A percentile compares a stretch with the other conserved stretches of the same genome.
Conservation (phyloP, 2,888 invertebrate genomes). For the Hydrotaea cyrtoneurina region DNA sequence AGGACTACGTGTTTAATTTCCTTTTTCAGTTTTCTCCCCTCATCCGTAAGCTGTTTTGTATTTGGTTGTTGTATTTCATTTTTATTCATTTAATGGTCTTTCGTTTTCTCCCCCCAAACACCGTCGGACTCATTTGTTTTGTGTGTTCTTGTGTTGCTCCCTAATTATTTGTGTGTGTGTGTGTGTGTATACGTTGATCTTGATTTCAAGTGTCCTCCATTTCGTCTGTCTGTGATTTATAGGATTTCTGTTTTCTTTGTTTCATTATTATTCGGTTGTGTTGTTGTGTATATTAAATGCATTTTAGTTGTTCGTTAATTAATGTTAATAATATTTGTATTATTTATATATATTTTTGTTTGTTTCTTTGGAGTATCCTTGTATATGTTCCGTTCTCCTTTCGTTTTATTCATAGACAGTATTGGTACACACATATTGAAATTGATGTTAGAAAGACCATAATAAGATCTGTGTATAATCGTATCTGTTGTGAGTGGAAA, state of each 20-base stretch:
- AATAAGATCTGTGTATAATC: background rate
- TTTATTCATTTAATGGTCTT: background rate
- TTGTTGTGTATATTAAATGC: constrained; percentile 36
- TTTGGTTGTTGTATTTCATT: constrained; percentile 10
- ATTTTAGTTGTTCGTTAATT: constrained; percentile 56
- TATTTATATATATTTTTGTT: constrained; percentile 16
- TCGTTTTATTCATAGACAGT: background rate
- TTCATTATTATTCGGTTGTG: constrained; percentile 18
- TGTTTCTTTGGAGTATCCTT: background rate
- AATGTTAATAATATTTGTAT: constrained; percentile 50
- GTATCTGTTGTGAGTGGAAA: constrained; percentile 32
- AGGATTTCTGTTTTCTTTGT: constrained; percentile 32
- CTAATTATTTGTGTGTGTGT: constrained; percentile 18
- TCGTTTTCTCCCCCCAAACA: background rate
- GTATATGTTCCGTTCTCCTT: background rate
- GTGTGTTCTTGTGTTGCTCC: background rate
- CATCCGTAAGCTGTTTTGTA: constrained; percentile 29
- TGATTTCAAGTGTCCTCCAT: constrained; percentile 35
- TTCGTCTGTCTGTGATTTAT: constrained; percentile 56
- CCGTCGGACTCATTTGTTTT: background rate
- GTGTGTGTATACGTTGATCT: constrained; percentile 43
- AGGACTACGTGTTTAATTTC: constrained; percentile 60
- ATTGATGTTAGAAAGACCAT: background rate
- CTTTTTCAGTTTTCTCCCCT: constrained; percentile 40
- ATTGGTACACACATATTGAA: background rate